Evolutionary conservation across 2,113 vertebrate species (phyloP).

Genomic region (Neolamprologus brichardi): DNA sequence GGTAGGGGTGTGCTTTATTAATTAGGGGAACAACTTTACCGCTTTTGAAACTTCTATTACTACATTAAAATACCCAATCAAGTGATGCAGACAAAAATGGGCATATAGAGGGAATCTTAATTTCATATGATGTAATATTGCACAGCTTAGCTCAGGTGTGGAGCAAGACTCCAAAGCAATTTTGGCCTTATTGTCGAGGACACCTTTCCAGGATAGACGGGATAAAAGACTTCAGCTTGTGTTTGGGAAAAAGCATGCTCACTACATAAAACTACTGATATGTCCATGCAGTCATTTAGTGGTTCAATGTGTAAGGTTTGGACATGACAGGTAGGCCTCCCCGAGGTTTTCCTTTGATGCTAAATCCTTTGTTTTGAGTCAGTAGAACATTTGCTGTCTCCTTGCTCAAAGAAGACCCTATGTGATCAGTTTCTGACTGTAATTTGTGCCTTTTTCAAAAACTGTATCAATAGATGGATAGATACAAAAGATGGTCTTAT

Average conservation of each 20-base stretch:
- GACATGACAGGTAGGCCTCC: not conserved
- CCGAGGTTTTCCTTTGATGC: not conserved
- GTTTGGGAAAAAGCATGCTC: not conserved
- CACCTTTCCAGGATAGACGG: not conserved
- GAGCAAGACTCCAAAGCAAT: not conserved
- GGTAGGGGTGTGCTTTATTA: not conserved
- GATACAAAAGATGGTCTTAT: not conserved
- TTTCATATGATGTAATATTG: not conserved
- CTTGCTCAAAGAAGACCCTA: not conserved
- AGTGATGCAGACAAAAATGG: not conserved
- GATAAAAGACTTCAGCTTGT: not conserved
- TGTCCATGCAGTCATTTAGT: not conserved
- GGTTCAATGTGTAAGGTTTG: not conserved
- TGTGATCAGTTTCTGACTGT: not conserved
- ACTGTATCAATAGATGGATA: not conserved
- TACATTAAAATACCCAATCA: not conserved
- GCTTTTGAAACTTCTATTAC: not conserved
- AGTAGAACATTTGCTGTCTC: not conserved
- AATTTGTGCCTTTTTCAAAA: not conserved
- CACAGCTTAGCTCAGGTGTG: not conserved
- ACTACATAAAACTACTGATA: not conserved
- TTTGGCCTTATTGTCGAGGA: not conserved
- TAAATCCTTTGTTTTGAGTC: not conserved
- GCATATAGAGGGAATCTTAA: not conserved
- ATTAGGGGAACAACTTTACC: not conserved